phyloP scores from a whole-genome alignment of 2,113 vertebrate genomes.

The Dromas ardeola region DNA sequence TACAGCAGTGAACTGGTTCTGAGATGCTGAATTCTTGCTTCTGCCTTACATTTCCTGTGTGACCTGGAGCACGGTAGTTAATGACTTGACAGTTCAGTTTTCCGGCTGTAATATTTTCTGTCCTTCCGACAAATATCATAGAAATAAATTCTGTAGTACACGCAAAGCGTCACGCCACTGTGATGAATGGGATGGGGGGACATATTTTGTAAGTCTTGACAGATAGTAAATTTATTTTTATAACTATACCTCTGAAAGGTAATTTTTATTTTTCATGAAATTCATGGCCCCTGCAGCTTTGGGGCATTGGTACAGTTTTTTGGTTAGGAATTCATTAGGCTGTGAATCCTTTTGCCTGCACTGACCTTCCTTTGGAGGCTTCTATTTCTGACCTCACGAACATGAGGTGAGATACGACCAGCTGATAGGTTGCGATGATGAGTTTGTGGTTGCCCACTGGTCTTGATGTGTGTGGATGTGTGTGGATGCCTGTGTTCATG shows the following conservation, averaged over 20 bases:
- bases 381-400: neutral
- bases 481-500: neutral
- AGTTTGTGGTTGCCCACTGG: neutral
- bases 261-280: neutral
- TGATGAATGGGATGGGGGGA: neutral
- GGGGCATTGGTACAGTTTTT: neutral
- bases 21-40: neutral
- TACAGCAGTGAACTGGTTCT: neutral
- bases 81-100: neutral
- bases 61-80: neutral
- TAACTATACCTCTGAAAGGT: neutral
- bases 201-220: neutral
- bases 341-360: neutral
- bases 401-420: neutral
- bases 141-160: neutral
- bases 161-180: neutral
- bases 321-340: neutral
- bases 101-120: neutral
- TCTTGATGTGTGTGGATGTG: rapidly evolving
- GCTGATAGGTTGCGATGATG: neutral
- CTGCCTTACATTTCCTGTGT: neutral
- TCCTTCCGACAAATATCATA: neutral
- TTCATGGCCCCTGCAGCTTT: neutral
- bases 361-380: neutral
- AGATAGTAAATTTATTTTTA: neutral